Evolutionary conservation across 2,113 vertebrate genomes (phyloP), one percentile per base, ranked within the genome.

Genomic region (Antechinus flavipes): DNA sequence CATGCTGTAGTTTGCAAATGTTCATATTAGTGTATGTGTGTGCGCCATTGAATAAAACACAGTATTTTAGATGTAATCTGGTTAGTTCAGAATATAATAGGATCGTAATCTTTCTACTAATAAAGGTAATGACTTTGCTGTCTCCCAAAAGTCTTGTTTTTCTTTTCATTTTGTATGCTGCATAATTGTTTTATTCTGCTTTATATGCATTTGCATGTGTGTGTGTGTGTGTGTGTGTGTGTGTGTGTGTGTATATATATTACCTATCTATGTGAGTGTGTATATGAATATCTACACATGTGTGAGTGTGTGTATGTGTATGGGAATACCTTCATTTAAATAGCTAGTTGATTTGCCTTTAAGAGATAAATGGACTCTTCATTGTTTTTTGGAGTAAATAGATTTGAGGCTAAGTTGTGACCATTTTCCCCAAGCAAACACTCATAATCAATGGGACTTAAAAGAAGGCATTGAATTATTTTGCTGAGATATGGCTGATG

Each of bases 321-420:
- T n/a, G 16, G 42, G 35, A 42, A 8, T 42, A 2, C n/a, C 16
- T 84, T 84, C n/a, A 22, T 84, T 84, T 84, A 96, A 97, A 96
- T 93, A 97, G 94, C 95, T 97, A 58, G 95, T 22, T 22, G 90
- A 46, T 7, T 90, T 97, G 46, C 35, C 90, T 96, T 97, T 76
- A 47, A 68, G 42, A 16, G 42, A 58, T 91, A 1, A 91, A 84
- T 84, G 68, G 19, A 84, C 5, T 84, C 68, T 42, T 84, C n/a
- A 42, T 84, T 42, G 16, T 42, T 54, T 92, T 92, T 49, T 90
- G 49, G 26, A 58, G 52, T 16, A 61, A 90, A 94, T 1, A 35
- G 30, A 25, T 30, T 54, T 91, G 1, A 25, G 25, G 49, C 90
- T 42, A 52, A 25, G 42, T 92, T 22, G 22, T 25, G 2, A 19